Base-by-base conservation (phyloP, 2,888 invertebrate genomes). In the Diaphora mendica region DNA sequence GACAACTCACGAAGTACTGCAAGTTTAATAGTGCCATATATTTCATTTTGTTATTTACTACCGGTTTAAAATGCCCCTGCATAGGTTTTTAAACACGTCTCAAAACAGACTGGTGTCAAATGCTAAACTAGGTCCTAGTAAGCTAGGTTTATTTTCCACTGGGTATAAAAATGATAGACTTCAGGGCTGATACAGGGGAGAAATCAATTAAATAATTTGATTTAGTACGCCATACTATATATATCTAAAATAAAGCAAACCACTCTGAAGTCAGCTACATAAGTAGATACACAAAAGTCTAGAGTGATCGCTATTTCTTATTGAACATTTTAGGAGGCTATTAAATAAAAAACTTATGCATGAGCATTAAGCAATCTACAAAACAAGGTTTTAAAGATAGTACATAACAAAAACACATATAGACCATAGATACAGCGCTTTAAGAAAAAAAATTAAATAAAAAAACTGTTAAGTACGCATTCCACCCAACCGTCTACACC, bases 1-100 rank as follows among this genome's bases (percentile, higher is more conserved):
- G 76, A 72, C 11, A 83, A 81, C 79, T 82, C 74, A 82, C 39
- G 78, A 79, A 75, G 79, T 85, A 79, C 74, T 26, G 44, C 17
- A 48, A 13, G 23, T 48, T 33, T 30, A 9, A 20, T 30, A 4
- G 26, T 55, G 51, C 26, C 26, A 11, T 69, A 35, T 55, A 39
- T 59, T 55, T 59, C 39, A 59, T 35, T 39, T 39, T 59, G 68
- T 69, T 7, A 55, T 26, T 17, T 69, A 59, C 59, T 69, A 15
- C 26, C 17, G 17, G 23, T 48, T 9, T 39, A 2, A 8, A 67
- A 20, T 8, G 44, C 17, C 2, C 26, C 67, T 67, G 20, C 44
- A 66, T 42, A 15, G 26, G 42, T 26, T 44, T 35, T 64, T 20
- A 64, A 23, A 3, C 4, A 17, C 17, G 17, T 62, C 62, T 55